Evolutionary conservation across 2,888 invertebrate genomes (phyloP).

Genomic region (Chalcis sispes): DNA sequence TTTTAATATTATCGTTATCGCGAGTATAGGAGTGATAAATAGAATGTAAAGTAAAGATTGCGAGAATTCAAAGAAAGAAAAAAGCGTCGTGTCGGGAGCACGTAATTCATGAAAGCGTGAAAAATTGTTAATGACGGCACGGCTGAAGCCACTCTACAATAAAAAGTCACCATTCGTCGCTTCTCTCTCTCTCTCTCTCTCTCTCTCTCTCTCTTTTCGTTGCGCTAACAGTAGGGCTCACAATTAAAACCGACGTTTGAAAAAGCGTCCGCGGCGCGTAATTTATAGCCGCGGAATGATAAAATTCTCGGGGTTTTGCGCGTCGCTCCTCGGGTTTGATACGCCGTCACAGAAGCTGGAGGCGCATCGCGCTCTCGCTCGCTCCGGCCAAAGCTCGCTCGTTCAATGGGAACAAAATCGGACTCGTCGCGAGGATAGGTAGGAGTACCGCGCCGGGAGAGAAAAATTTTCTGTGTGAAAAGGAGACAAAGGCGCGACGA

Average conservation of each 20-base stretch:
- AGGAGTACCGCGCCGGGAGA: too few species aligned
- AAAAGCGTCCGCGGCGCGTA: constrained; percentile 40
- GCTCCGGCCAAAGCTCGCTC: too few species aligned
- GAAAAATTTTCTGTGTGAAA: constrained; percentile 12
- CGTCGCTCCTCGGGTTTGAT: too few species aligned
- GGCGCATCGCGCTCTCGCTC: too few species aligned
- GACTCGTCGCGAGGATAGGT: too few species aligned
- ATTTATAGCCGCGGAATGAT: constrained; percentile 52
- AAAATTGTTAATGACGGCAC: constrained; percentile 52
- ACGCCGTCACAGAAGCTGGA: neutral
- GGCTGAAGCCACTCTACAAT: constrained; percentile 31
- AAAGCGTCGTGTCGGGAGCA: neutral
- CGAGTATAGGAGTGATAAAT: too few species aligned
- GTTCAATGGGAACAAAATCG: constrained; percentile 42
- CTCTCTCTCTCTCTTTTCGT: too few species aligned
- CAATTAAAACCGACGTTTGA: constrained; percentile 52
- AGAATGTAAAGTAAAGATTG: constrained; percentile 15
- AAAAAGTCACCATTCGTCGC: too few species aligned
- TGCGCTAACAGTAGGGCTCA: neutral
- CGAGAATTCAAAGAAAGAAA: constrained; percentile 11
- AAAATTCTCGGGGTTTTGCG: constrained; percentile 48
- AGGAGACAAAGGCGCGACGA: neutral
- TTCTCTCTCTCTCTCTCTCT: too few species aligned
- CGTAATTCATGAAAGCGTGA: constrained; percentile 38
- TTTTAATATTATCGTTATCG: neutral